These are phyloP conservation scores for Epiblema foenella DNA, from an alignment of 2,888 invertebrate genomes.

Conservation along the genomic window DNA sequence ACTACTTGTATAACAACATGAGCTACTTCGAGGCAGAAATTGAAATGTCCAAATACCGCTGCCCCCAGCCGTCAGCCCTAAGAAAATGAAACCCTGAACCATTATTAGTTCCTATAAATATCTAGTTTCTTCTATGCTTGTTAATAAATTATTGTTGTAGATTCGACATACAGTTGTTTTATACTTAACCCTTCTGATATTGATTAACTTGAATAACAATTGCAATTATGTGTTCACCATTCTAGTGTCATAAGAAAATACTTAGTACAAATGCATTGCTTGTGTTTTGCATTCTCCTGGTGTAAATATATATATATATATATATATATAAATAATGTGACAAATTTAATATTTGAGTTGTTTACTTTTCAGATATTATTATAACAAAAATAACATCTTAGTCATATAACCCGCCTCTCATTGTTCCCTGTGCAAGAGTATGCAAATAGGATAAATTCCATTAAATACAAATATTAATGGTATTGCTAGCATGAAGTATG, in stretches of 20 bases:
- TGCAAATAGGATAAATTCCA: too few species aligned
- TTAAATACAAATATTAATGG: too few species aligned
- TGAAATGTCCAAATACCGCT: slow-evolving; percentile 91
- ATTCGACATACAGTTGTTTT: not conserved
- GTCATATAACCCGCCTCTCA: too few species aligned
- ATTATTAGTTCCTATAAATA: not conserved
- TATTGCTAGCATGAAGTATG: too few species aligned
- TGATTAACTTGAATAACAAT: not conserved
- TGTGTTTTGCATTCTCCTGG: not conserved
- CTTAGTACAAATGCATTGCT: not conserved
- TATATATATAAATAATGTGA: too few species aligned
- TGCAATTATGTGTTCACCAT: not conserved
- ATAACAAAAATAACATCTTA: too few species aligned
- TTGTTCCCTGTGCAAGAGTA: too few species aligned
- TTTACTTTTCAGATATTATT: too few species aligned
- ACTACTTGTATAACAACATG: slow-evolving; percentile 90
- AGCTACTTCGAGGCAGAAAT: slow-evolving; percentile 94
- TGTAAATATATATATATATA: too few species aligned
- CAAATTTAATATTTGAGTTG: too few species aligned
- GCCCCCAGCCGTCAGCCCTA: slow-evolving; percentile 90
- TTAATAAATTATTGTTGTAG: slow-evolving; percentile 32
- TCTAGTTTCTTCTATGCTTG: slow-evolving; percentile 27
- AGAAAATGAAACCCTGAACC: slow-evolving; percentile 59
- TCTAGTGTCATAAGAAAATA: not conserved
- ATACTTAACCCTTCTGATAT: not conserved